phyloP scores from a whole-genome alignment of 2,113 vertebrate species.

The Dasyurus viverrinus region DNA sequence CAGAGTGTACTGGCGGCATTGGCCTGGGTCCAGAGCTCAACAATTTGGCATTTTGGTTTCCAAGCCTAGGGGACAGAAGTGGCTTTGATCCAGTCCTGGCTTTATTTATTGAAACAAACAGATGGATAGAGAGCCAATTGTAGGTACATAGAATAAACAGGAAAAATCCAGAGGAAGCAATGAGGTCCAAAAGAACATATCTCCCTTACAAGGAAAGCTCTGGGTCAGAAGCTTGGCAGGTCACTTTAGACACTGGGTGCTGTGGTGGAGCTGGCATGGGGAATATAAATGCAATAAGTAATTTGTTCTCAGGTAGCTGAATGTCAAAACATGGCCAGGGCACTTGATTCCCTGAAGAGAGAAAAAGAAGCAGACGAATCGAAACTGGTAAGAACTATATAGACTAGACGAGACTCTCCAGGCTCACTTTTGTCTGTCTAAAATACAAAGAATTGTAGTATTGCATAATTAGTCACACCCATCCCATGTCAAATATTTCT shows the following conservation, averaged over 20 bases:
- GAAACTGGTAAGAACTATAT: not conserved
- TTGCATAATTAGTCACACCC: not conserved
- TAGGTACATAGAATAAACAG: constrained; percentile 47
- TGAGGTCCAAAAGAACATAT: not conserved
- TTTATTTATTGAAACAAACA: constrained; percentile 70
- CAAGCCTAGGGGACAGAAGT: constrained; percentile 55
- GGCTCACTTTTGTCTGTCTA: not conserved
- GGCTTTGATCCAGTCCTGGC: constrained; percentile 55
- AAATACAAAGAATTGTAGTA: not conserved
- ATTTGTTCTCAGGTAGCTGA: not conserved
- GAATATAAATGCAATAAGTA: not conserved
- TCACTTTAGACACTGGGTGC: not conserved
- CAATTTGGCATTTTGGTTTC: constrained; percentile 55
- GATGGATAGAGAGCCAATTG: constrained; percentile 24
- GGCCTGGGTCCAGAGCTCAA: constrained; percentile 42
- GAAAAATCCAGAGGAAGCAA: constrained; percentile 41
- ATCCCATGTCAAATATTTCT: not conserved
- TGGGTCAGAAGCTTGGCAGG: not conserved
- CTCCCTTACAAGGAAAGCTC: not conserved
- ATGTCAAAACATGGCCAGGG: not conserved
- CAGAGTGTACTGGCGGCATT: constrained; percentile 43
- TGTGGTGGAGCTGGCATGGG: not conserved
- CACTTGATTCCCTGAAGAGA: constrained; percentile 2
- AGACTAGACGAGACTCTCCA: not conserved
- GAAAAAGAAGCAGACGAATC: constrained; percentile 23